Conservation (phyloP, 2,113 vertebrate species). For the Thinocorus orbignyianus region DNA sequence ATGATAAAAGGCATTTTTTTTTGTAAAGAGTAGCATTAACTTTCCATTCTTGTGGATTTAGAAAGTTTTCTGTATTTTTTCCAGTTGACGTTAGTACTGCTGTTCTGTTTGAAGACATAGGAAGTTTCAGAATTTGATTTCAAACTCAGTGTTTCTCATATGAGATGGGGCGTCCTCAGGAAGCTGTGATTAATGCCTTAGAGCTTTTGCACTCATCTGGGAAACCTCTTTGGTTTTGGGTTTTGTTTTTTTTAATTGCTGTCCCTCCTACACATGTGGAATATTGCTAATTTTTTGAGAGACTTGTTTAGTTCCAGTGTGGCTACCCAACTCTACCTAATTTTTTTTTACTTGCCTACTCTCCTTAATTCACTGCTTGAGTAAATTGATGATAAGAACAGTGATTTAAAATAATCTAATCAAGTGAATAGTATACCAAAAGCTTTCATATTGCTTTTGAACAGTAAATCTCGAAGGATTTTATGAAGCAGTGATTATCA, state of each 20-base stretch:
- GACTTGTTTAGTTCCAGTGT: neutral
- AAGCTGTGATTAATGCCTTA: neutral
- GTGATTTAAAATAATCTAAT: neutral
- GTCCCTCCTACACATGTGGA: neutral
- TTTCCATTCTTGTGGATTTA: neutral
- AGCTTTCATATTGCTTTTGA: neutral
- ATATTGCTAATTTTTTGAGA: neutral
- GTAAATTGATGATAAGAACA: neutral
- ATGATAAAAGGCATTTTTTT: neutral
- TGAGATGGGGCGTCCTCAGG: neutral
- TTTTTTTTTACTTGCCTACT: neutral
- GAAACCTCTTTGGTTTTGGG: neutral
- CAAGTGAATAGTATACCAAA: neutral
- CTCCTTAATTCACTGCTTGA: neutral
- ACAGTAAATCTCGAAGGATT: neutral
- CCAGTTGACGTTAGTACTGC: neutral
- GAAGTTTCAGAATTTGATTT: neutral
- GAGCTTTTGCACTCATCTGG: neutral
- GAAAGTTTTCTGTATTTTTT: neutral
- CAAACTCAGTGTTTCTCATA: accelerated
- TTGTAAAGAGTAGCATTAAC: neutral
- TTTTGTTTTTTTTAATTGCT: neutral
- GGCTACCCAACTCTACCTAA: neutral
- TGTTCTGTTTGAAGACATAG: neutral
- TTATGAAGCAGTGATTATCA: neutral